phyloP scores from a whole-genome alignment of 1,140 invertebrate species.

The Steinernema khuongi region DNA sequence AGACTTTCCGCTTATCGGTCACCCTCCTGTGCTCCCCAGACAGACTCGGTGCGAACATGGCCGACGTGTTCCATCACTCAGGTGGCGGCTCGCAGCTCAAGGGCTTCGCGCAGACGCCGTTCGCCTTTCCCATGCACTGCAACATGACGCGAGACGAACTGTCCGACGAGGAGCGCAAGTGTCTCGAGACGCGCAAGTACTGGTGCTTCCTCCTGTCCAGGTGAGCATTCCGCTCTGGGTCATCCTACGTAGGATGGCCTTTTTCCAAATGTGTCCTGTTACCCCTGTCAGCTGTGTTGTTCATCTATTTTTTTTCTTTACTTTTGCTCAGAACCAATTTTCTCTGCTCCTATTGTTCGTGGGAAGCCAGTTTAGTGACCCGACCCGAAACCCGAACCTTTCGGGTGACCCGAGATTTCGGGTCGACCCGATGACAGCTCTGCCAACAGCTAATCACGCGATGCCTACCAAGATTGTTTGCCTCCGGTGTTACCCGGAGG shows the following conservation, averaged over 20 bases:
- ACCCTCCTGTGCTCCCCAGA: neutral
- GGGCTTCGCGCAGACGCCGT: constrained; percentile 7
- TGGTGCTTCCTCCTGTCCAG: constrained; percentile 57
- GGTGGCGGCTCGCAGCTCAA: constrained; percentile 4
- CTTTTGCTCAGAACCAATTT: neutral
- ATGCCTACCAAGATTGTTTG: too few relatives aligned
- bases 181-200: constrained; percentile 56
- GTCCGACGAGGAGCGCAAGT: constrained; percentile 58
- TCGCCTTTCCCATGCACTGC: constrained; percentile 25
- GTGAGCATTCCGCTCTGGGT: constrained; percentile 25
- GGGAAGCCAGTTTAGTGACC: neutral
- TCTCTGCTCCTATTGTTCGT: neutral
- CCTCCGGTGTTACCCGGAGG: too few relatives aligned
- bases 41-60: neutral
- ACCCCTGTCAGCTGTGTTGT: too few relatives aligned
- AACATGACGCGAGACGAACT: constrained; percentile 51
- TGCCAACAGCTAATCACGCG: too few relatives aligned
- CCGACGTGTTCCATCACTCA: constrained; percentile 8
- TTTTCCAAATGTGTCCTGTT: neutral
- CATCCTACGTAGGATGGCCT: neutral
- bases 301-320: neutral
- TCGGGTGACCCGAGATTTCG: too few relatives aligned
- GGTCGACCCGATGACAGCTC: too few relatives aligned
- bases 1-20: neutral
- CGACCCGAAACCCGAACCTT: neutral